Percentiles rank a stretch among this genome's conserved stretches.
phyloP scores from a whole-genome alignment of 2,888 invertebrate genomes.

The Choristoneura rosaceana region DNA sequence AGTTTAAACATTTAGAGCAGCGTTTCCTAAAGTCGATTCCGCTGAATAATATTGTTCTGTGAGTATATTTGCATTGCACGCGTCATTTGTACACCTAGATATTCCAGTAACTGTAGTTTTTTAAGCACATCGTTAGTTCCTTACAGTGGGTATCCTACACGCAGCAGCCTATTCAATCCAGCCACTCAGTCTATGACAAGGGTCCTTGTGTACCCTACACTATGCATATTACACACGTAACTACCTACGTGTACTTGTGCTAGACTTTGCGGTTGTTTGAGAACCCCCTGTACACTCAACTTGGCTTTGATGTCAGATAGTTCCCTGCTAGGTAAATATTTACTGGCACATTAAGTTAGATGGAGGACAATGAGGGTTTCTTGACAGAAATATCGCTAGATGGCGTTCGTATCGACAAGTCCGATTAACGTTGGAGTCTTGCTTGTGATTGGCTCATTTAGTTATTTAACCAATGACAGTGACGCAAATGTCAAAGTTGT shows the following conservation, averaged over 20 bases:
- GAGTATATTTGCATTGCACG: too few relatives aligned
- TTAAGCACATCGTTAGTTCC: conserved; percentile 49
- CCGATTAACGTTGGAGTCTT: too few relatives aligned
- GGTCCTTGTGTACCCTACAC: conserved; percentile 41
- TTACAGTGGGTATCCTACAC: conserved; percentile 40
- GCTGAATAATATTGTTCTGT: too few relatives aligned
- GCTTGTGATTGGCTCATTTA: too few relatives aligned
- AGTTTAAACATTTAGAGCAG: too few relatives aligned
- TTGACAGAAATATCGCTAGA: too few relatives aligned
- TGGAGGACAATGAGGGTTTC: neutral
- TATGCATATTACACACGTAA: conserved; percentile 23
- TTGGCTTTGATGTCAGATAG: conserved; percentile 28
- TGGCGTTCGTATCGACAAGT: too few relatives aligned
- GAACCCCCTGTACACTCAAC: conserved; percentile 7
- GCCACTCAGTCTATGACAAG: conserved; percentile 47
- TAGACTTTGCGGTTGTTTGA: neutral
- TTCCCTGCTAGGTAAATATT: conserved; percentile 15
- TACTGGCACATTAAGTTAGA: conserved; percentile 8
- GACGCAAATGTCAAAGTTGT: too few relatives aligned
- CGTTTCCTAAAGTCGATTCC: too few relatives aligned
- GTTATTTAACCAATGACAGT: too few relatives aligned
- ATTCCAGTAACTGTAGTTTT: neutral
- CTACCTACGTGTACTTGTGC: neutral
- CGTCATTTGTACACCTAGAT: neutral
- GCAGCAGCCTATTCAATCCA: conserved; percentile 47